Percentiles rank a stretch among this genome's conserved stretches.
Evolutionary conservation across 2,113 vertebrate species (phyloP).

Genomic region (Scomber colias): DNA sequence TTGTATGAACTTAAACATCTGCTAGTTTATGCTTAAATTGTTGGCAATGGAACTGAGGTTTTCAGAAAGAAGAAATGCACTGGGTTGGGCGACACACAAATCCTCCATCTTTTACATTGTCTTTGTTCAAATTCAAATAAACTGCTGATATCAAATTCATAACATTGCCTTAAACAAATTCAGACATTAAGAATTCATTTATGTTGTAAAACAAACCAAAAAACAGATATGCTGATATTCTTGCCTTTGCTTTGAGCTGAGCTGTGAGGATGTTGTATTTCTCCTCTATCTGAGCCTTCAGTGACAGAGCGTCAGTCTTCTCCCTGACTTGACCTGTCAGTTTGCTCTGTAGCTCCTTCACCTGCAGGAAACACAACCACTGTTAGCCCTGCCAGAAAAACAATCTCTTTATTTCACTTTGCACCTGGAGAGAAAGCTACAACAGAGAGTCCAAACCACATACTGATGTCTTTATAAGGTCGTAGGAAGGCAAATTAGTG

Average conservation of each 20-base stretch:
- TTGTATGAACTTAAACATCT: neutral
- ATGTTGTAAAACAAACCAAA: neutral
- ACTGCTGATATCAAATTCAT: neutral
- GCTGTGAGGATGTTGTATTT: conserved; percentile 75
- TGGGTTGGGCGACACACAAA: neutral
- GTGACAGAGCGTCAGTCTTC: conserved; percentile 56
- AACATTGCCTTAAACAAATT: neutral
- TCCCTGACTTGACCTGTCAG: conserved; percentile 49
- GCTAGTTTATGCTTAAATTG: neutral
- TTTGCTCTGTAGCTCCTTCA: conserved; percentile 68
- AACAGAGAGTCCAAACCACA: neutral
- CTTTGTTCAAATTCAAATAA: too few relatives aligned
- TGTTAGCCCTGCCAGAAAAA: neutral
- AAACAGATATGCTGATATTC: neutral
- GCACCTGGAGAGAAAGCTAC: neutral
- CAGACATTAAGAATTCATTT: too few relatives aligned
- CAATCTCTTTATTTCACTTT: neutral
- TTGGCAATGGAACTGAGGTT: too few relatives aligned
- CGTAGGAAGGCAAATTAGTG: too few relatives aligned
- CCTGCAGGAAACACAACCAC: conserved; percentile 56
- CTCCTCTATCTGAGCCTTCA: conserved; percentile 83
- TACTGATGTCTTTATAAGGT: neutral
- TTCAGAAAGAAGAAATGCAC: neutral
- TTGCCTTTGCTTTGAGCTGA: conserved; percentile 84
- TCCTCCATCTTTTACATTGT: too few relatives aligned